Conservation (phyloP, 1,140 invertebrate genomes). For the Andrena cerasifolii region DNA sequence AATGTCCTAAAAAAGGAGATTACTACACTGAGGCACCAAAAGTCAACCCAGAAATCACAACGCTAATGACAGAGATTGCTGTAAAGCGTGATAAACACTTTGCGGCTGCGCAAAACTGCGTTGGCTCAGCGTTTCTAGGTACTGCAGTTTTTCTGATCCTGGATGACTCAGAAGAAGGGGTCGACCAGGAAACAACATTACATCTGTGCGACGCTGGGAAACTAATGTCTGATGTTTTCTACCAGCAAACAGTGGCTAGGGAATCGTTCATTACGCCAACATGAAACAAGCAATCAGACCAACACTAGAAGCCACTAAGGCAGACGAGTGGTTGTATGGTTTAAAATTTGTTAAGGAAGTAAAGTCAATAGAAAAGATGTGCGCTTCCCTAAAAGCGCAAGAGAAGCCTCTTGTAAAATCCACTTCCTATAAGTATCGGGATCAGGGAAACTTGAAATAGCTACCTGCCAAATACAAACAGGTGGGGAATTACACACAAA, state of each 20-base stretch:
- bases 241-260: slow-evolving; percentile 19
- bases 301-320: neutral
- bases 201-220: slow-evolving; percentile 20
- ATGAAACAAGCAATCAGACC: slow-evolving; percentile 11
- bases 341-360: slow-evolving; percentile 4
- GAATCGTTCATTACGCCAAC: slow-evolving; percentile 17
- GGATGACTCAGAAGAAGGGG: slow-evolving; percentile 10
- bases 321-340: slow-evolving; percentile 18
- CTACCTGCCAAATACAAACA: slow-evolving; percentile 9
- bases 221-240: slow-evolving; percentile 11
- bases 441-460: slow-evolving; percentile 22
- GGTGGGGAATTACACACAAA: neutral
- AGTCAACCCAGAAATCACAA: too few relatives aligned
- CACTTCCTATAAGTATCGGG: neutral
- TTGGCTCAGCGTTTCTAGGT: slow-evolving; percentile 31
- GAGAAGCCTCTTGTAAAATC: slow-evolving; percentile 15
- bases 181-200: neutral
- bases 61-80: slow-evolving; percentile 14
- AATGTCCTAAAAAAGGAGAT: slow-evolving; percentile 35
- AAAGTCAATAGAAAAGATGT: too few relatives aligned
- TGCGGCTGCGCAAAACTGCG: slow-evolving; percentile 47
- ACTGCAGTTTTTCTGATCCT: slow-evolving; percentile 53
- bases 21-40: slow-evolving; percentile 33
- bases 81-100: slow-evolving; percentile 59
- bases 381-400: slow-evolving; percentile 11